Evolutionary conservation across 1,140 invertebrate genomes (phyloP), one percentile per base, ranked within the genome.

Genomic region (Trigoniulus corallinus): DNA sequence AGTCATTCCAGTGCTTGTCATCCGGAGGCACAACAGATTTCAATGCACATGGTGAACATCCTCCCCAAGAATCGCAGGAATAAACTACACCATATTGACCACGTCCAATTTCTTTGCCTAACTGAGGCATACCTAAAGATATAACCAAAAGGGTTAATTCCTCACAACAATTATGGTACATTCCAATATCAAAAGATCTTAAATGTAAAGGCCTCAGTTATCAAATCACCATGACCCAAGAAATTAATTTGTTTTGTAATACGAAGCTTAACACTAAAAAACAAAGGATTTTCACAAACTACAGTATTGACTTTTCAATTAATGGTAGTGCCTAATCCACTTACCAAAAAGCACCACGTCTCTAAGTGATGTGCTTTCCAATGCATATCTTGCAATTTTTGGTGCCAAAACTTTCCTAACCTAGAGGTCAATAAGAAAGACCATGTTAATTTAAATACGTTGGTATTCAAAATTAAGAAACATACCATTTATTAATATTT

Each of bases 81-180:
- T 84, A 92, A 10, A 92, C 88, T n/a, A 93, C 86, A 13, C 88
- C 88, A 67, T 91, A 93, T 61, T 92, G 87, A 1, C 88, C 88
- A 25, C 87, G 72, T 1, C 87, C 88, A 37, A 92, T 84, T 68
- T 92, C 87, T 54, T 78, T 73, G 1, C 79, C 80, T 43, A 82
- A 72, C 53, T 79, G 74, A 0, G 87, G 87, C 66, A 83, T 79
- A 1, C 86, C 85, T 76, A 52, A n/a, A n/a, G 7, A 56, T 20
- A 42, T 50, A 46, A 48, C 43, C 42, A 29, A 21, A 10, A 43
- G 21, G 21, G 42, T 10, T 21, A 10, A 15, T 20, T 10, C 18
- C 21, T 15, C 12, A n/a, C n/a, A n/a, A n/a, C n/a, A n/a, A n/a
- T n/a, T n/a, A n/a, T n/a, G n/a, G n/a, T n/a, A n/a, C n/a, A n/a